A percentile compares a stretch with the other conserved stretches of the same genome.
Evolutionary conservation across 1,140 invertebrate species (phyloP).

Genomic region (Lepeophtheirus salmonis): DNA sequence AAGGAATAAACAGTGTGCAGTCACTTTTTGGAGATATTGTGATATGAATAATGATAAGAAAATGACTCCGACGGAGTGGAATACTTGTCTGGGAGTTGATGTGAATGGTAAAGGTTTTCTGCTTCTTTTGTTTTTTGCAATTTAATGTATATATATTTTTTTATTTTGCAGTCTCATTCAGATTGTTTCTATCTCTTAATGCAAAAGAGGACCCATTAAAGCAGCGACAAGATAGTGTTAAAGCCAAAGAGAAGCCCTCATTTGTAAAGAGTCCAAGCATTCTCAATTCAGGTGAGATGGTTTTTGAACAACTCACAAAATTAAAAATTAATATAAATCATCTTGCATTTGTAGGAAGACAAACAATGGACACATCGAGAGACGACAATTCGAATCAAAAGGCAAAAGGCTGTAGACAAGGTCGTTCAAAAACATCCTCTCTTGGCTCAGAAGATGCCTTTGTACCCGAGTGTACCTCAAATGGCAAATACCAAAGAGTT

Average conservation of each 20-base stretch:
- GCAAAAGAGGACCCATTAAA: constrained; percentile 24
- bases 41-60: constrained; percentile 27
- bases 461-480: constrained; percentile 26
- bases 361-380: no score
- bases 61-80: constrained; percentile 28
- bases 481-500: constrained; percentile 25
- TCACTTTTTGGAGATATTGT: constrained; percentile 28
- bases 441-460: constrained; percentile 22
- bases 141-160: background rate
- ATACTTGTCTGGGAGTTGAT: constrained; percentile 28
- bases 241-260: background rate
- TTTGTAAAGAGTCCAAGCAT: background rate
- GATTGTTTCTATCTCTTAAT: constrained; percentile 28
- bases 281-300: background rate
- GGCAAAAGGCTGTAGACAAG: background rate
- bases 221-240: background rate
- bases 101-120: constrained; percentile 21
- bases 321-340: no score
- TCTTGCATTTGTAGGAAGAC: no score
- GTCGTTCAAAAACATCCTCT: background rate
- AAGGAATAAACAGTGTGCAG: constrained; percentile 28
- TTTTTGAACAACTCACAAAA: no score
- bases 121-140: background rate
- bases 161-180: constrained; percentile 27
- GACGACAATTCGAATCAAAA: no score